phyloP scores from a whole-genome alignment of 2,888 invertebrate genomes.

The Cantharis flavilabris region DNA sequence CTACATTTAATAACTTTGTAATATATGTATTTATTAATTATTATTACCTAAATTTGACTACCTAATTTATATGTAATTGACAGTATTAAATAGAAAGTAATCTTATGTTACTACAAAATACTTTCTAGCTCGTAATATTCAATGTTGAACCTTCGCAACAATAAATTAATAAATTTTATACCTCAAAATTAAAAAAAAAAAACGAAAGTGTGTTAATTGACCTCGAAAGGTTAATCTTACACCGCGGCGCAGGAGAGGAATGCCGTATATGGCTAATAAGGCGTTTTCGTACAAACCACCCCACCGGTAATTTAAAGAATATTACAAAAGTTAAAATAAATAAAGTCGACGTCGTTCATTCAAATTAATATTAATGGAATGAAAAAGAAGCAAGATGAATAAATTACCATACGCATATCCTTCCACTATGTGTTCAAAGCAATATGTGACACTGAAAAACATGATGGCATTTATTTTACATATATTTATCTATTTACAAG shows the following conservation, averaged over 20 bases:
- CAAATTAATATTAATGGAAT: not conserved
- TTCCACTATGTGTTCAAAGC: not conserved
- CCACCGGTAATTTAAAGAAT: not conserved
- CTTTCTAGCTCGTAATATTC: not conserved
- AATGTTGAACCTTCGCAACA: not conserved
- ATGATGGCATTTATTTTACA: not conserved
- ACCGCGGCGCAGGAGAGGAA: not conserved
- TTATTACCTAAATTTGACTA: not conserved
- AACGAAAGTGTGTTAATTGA: not conserved
- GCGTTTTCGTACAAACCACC: not conserved
- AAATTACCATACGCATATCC: slow-evolving; percentile 3
- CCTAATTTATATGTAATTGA: not conserved
- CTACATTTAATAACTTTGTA: not conserved
- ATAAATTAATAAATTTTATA: not conserved
- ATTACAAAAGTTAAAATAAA: not conserved
- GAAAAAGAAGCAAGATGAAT: not conserved
- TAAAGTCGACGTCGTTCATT: not conserved
- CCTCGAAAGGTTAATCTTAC: not conserved
- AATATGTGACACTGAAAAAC: slow-evolving; percentile 2
- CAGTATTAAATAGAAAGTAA: not conserved
- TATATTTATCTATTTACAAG: not conserved
- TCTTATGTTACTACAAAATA: not conserved
- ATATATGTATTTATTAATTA: not conserved
- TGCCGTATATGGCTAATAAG: not conserved
- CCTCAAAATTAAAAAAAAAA: not conserved